Base-by-base conservation (phyloP, 2,797 vertebrate species). In the Champsocephalus gunnari region DNA sequence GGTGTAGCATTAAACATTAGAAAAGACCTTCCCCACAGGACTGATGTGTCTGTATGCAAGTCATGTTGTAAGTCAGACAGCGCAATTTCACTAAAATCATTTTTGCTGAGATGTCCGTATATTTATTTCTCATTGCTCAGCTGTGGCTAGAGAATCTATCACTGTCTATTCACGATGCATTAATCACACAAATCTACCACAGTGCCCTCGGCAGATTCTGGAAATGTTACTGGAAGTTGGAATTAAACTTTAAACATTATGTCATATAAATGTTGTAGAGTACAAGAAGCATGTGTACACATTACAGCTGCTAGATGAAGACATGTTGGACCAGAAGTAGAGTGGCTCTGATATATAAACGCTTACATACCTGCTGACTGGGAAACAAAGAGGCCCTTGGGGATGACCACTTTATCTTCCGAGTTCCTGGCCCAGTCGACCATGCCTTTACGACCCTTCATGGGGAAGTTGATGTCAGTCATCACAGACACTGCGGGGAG, bases 401-500 rank as follows among this genome's bases (percentile, higher is more conserved):
- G 98, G 93, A 99, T 97, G 75, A 99, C 97, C 71, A 99, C 97
- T 81, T 97, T 97, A 83, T 99, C 98, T 94, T 99, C 98, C 4
- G 98, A 99, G 90, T 99, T 99, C 79, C 98, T 95, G 88, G 98
- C 98, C 98, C 98, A 99, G 85, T 99, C 98, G 58, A 99, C 98
- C 98, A 99, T 99, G 83, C 98, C 98, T 93, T 99, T 99, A 83
- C 98, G 96, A 85, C 98, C 98, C 94, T 99, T 98, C 98, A 99
- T 99, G 34, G 98, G 98, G 89, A 99, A 99, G 94, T 97, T 99
- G 93, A 99, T 99, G 93, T 99, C 98, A 4, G 97, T 98, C 95
- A 97, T 96, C 87, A 98, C 98, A 32, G 98, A 99, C 70, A 97
- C 96, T 13, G 98, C 97, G 44, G 98, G 98, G 87, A 99, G 96